Evolutionary conservation across 2,113 vertebrate species (phyloP), one percentile per base, ranked within the genome.

Genomic region (Lycaon pictus): DNA sequence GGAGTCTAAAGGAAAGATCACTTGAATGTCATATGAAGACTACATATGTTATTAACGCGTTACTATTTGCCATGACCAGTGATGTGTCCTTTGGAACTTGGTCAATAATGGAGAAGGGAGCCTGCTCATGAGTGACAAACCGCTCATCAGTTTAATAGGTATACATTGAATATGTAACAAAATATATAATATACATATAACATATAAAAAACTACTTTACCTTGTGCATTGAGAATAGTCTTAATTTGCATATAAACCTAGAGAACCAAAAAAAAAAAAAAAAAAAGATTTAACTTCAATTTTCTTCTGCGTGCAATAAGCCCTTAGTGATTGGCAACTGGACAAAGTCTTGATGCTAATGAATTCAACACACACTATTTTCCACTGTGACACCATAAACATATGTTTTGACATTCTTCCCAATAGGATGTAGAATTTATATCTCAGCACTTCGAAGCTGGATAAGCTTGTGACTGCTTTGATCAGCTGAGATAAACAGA

Each of bases 1-100:
- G 22, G 27, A 6, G 4, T 93, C 23, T 37, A 56, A 67, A 13
- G 32, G 5, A 83, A 55, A 88, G 17, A 51, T 17, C 1, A 5
- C 2, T 2, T 7, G 1, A 27, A 23, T 29, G 5, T 43, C 37
- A 20, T 2, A 11, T n/a, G 63, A 51, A 62, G n/a, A 53, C 2
- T 2, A 27, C 3, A 8, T 20, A 8, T 19, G 1, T n/a, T 62
- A 58, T 76, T 8, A 3, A 8, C 27, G 17, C 29, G 8, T n/a
- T 56, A 35, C 4, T 19, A 23, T 71, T 32, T 23, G 19, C 1
- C 1, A 0, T 35, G n/a, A 5, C 17, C 9, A 82, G 37, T 22
- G 6, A 60, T 23, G 4, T 3, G 4, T 3, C 10, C 17, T 84
- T 56, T 19, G 27, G 53, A 5, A 3, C 9, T 20, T n/a, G 22